Percentiles rank a stretch among this genome's conserved stretches.
phyloP scores from a whole-genome alignment of 1,140 invertebrate genomes.

The Drosophila chauvacae region DNA sequence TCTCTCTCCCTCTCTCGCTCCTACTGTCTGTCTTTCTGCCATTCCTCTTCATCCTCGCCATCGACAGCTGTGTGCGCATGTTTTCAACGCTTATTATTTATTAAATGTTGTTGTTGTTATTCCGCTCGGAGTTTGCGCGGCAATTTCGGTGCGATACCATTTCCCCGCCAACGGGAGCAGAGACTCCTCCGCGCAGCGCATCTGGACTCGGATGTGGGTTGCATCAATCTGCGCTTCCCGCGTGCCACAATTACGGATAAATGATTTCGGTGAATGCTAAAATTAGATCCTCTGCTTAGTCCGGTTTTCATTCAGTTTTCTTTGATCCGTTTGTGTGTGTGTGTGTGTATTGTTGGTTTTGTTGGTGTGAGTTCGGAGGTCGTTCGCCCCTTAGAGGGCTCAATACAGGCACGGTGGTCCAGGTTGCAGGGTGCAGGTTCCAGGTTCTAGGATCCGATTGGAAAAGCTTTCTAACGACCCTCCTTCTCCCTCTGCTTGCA shows the following conservation, averaged over 20 bases:
- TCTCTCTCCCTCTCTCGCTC: slow-evolving; percentile 23
- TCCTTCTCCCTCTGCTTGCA: not conserved
- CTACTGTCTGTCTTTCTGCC: slow-evolving; percentile 21
- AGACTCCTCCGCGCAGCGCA: not conserved
- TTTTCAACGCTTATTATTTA: slow-evolving; percentile 74
- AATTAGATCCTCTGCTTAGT: slow-evolving; percentile 34
- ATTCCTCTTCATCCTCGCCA: slow-evolving; percentile 27
- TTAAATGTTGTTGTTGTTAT: slow-evolving; percentile 58
- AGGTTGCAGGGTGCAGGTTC: too few species aligned
- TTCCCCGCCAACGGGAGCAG: slow-evolving; percentile 4
- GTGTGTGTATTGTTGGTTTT: not conserved
- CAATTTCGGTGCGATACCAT: slow-evolving; percentile 40
- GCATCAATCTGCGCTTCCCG: slow-evolving; percentile 18
- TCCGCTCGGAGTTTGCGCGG: slow-evolving; percentile 61
- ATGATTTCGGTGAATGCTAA: slow-evolving; percentile 25
- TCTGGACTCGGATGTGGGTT: slow-evolving; percentile 2
- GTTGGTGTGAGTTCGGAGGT: slow-evolving; percentile 14
- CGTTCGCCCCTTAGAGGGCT: slow-evolving; percentile 28
- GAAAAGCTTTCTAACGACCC: not conserved
- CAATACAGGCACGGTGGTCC: not conserved
- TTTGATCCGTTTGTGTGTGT: slow-evolving; percentile 10
- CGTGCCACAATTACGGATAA: slow-evolving; percentile 9
- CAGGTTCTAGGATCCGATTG: not conserved
- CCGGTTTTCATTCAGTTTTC: slow-evolving; percentile 37
- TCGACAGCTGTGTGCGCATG: slow-evolving; percentile 78